Percentiles rank a stretch among this genome's conserved stretches.
phyloP scores from a whole-genome alignment of 2,113 vertebrate species.

The Melanotaenia duboulayi region DNA sequence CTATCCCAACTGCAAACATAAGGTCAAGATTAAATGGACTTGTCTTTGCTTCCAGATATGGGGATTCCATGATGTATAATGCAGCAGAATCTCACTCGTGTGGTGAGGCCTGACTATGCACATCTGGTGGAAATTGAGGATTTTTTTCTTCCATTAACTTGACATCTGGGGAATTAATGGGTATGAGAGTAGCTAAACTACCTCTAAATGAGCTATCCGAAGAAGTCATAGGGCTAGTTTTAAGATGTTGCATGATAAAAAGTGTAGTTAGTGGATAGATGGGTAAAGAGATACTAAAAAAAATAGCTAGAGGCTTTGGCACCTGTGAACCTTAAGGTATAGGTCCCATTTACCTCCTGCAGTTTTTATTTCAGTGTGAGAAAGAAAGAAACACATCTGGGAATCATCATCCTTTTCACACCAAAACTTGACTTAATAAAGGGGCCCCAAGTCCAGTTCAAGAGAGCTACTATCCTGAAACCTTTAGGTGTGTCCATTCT shows the following conservation, averaged over 20 bases:
- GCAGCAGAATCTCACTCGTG: conserved; percentile 17
- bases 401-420: conserved; percentile 31
- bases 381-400: conserved; percentile 51
- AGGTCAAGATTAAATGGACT: neutral
- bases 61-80: neutral
- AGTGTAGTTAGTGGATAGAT: conserved; percentile 36
- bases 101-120: conserved; percentile 15
- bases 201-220: conserved; percentile 50
- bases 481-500: too few relatives aligned
- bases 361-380: conserved; percentile 31
- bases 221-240: conserved; percentile 42
- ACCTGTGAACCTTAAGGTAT: conserved; percentile 46
- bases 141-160: conserved; percentile 47
- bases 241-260: conserved; percentile 59
- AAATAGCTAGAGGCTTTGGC: conserved; percentile 48
- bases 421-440: neutral
- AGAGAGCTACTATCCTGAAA: too few relatives aligned
- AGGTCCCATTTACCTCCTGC: conserved; percentile 13
- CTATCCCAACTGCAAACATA: neutral
- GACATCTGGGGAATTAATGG: conserved; percentile 63
- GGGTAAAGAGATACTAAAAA: conserved; percentile 40
- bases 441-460: too few relatives aligned
- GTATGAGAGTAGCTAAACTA: conserved; percentile 35
- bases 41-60: neutral
- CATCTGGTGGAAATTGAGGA: conserved; percentile 53